These are phyloP conservation scores for Donacobius atricapilla DNA, from an alignment of 2,113 vertebrate genomes.

Conservation along the genomic window DNA sequence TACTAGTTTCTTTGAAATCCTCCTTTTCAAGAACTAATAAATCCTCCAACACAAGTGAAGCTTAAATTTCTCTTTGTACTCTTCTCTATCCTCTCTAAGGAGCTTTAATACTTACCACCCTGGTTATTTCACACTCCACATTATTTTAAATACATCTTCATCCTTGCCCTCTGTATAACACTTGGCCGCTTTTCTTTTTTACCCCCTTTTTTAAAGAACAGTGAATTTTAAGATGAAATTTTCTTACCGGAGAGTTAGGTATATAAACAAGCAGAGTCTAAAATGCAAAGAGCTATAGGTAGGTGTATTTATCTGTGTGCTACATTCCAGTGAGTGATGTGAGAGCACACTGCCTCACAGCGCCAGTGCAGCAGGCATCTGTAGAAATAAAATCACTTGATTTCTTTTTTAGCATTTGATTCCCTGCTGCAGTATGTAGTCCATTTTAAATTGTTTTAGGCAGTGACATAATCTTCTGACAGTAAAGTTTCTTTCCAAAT, in stretches of 20 bases:
- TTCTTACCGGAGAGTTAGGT: neutral
- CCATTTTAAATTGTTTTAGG: neutral
- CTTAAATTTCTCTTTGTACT: constrained; percentile 24
- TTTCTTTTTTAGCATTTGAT: neutral
- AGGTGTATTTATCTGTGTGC: neutral
- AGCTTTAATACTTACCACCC: neutral
- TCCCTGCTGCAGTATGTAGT: neutral
- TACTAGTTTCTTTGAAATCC: constrained; percentile 60
- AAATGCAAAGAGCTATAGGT: neutral
- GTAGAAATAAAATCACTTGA: neutral
- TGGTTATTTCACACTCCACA: neutral
- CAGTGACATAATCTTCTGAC: neutral
- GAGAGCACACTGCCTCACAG: neutral
- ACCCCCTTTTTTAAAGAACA: neutral
- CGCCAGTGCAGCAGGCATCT: neutral
- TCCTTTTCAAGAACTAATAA: constrained; percentile 50
- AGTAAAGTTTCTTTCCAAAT: neutral
- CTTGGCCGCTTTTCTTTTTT: neutral
- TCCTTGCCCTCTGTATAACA: neutral
- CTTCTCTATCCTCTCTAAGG: neutral
- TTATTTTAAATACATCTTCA: neutral
- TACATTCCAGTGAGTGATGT: neutral
- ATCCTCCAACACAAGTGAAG: constrained; percentile 38
- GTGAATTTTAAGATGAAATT: neutral
- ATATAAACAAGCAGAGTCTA: neutral